A percentile compares a stretch with the other conserved stretches of the same genome.
Evolutionary conservation across 2,113 vertebrate genomes (phyloP).

Genomic region (Laterallus jamaicensis): DNA sequence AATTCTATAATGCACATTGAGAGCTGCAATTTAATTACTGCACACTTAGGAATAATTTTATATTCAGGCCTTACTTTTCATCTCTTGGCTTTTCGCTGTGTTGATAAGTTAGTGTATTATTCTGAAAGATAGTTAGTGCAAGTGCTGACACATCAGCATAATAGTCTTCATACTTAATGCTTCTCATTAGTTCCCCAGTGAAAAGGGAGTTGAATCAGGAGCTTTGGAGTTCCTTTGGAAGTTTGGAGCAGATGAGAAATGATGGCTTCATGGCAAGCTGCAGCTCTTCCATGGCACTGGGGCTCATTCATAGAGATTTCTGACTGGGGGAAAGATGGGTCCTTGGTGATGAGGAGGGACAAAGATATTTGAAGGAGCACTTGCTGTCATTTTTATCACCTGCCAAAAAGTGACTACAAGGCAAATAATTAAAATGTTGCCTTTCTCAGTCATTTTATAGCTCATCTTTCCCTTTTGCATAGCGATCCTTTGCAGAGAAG

Average conservation of each 20-base stretch:
- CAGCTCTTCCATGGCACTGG: not conserved
- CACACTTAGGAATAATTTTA: not conserved
- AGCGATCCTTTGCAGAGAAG: not conserved
- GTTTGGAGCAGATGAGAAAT: not conserved
- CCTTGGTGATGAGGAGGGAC: not conserved
- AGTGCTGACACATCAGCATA: not conserved
- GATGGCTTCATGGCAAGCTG: not conserved
- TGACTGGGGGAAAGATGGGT: not conserved
- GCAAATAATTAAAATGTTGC: not conserved
- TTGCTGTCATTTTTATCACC: not conserved
- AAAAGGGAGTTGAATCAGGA: not conserved
- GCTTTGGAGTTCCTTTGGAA: not conserved
- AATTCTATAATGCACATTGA: not conserved
- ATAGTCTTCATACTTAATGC: not conserved
- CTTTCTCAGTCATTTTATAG: not conserved
- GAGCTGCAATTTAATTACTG: conserved; percentile 26
- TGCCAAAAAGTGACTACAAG: not conserved
- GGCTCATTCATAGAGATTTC: not conserved
- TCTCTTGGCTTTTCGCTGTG: not conserved
- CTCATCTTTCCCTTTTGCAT: not conserved
- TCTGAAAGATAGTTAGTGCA: not conserved
- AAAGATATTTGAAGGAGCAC: not conserved
- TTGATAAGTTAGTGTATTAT: not conserved
- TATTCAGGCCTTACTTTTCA: not conserved
- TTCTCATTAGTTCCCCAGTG: not conserved